Conservation (phyloP, 2,888 invertebrate genomes). For the Steinernema hermaphroditum region DNA sequence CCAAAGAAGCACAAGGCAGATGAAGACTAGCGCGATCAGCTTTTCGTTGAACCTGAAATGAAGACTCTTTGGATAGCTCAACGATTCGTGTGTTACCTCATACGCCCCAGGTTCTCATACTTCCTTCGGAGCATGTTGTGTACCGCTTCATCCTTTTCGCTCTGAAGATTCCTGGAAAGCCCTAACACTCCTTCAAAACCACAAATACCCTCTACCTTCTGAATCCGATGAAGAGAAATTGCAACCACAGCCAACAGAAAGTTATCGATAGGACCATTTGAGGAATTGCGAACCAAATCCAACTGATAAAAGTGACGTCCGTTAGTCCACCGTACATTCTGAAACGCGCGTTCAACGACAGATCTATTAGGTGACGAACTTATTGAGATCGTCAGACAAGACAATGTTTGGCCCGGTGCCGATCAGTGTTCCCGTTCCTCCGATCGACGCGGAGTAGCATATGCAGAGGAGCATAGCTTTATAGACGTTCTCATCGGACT, state of each 20-base stretch:
- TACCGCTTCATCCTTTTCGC: slow-evolving; percentile 34
- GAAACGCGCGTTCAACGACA: neutral
- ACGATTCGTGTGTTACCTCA: slow-evolving; percentile 34
- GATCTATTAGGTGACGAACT: slow-evolving; percentile 33
- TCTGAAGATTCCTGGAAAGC: neutral
- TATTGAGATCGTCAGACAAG: slow-evolving; percentile 66
- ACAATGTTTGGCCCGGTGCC: slow-evolving; percentile 69
- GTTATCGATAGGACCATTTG: slow-evolving; percentile 52
- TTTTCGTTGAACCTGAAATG: slow-evolving; percentile 46
- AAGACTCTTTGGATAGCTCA: neutral
- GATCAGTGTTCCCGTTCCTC: slow-evolving; percentile 68
- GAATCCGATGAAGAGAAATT: slow-evolving; percentile 59
- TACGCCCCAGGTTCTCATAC: slow-evolving; percentile 44
- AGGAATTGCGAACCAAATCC: slow-evolving; percentile 52
- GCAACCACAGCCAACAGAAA: slow-evolving; percentile 66
- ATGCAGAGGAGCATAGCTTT: slow-evolving; percentile 54
- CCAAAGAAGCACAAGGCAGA: slow-evolving; percentile 51
- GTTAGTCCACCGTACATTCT: slow-evolving; percentile 36
- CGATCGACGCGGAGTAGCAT: slow-evolving; percentile 67
- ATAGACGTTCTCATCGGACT: slow-evolving; percentile 33
- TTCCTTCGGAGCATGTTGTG: slow-evolving; percentile 39
- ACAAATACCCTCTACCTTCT: slow-evolving; percentile 32
- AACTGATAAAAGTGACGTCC: slow-evolving; percentile 47
- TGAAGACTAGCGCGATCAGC: slow-evolving; percentile 42
- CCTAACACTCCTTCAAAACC: slow-evolving; percentile 18